Base-by-base conservation (phyloP, 2,888 invertebrate species). In the Rutpela maculata region DNA sequence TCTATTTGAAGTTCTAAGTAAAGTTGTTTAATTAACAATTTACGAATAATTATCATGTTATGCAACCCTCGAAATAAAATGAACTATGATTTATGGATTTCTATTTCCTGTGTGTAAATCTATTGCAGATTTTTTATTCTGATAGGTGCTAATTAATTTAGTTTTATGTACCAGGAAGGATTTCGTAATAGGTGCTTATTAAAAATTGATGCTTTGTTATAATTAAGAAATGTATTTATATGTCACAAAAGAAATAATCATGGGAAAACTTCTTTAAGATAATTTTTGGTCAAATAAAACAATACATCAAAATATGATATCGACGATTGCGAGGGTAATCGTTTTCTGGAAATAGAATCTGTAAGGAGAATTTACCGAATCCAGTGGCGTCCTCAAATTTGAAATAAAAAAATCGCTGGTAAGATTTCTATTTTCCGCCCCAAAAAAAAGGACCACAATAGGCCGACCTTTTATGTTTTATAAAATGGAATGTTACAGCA, bases 81-180 rank as follows among this genome's bases (percentile, higher is more conserved):
- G n/a, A 50, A 50, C n/a, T 50, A n/a, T n/a, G n/a, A 50, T n/a
- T 50, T 50, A n/a, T 50, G 50, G n/a, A 50, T 50, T 50, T n/a
- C 12, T 50, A 50, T n/a, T 50, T 50, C 50, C 50, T 50, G n/a
- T 50, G 4, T 50, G 15, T 15, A 50, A 50, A 50, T 50, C 50
- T 50, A 50, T 50, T 50, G 50, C n/a, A 50, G 50, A 50, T 50
- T 2, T 4, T 50, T 50, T 6, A 50, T 50, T 50, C n/a, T 50
- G 50, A 50, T 50, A 50, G n/a, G n/a, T 50, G 50, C n/a, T 50
- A 50, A 50, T 50, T 50, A 50, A 6, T 50, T n/a, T 50, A 15
- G n/a, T 50, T 43, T 12, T 12, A 50, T n/a, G 2, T n/a, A 50
- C 43, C 1, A n/a, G 6, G 50, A 50, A 50, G 50, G 15, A 1